Base-by-base conservation (phyloP, 2,797 vertebrate genomes). In the Austrolebias charrua region DNA sequence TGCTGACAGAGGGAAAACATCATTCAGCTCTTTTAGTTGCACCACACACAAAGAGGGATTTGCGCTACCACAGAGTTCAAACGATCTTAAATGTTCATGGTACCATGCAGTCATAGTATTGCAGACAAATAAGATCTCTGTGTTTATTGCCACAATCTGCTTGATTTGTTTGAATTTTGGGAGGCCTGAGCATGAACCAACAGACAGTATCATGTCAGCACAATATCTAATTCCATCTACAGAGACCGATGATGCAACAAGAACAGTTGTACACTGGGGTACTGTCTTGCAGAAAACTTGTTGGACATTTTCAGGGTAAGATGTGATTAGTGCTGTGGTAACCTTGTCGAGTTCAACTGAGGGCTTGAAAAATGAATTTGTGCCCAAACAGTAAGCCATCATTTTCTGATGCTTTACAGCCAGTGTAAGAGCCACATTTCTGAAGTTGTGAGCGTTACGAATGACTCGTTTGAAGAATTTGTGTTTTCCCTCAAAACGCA, bases 251-350 rank as follows among this genome's bases (percentile, higher is more conserved):
- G 43, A 45, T 43, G 33, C 80, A 58, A 55, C 44, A 63, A 79
- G 44, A 45, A 84, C 56, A 49, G 56, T 1, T 45, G 47, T 4
- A 42, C 59, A 65, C 24, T 73, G 31, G 16, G 65, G 53, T 38
- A 65, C 5, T 62, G 2, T 73, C 45, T 73, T 60, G 14, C 2
- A 5, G 29, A 84, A 55, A 52, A 68, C 2, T 0, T 60, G 42
- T 18, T 81, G 75, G n/a, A 82, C 40, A 71, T 77, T 77, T 16
- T 73, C 70, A 48, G 78, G 63, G 4, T 43, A 82, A 78, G 71
- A 82, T 35, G 71, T 44, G 16, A 85, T 11, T 1, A 8, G 35
- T 19, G 16, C 29, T 62, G 57, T 56, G 14, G 56, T 75, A 3
- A 84, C 71, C 47, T 52, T 77, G 31, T 60, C 50, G 35, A 81